A percentile compares a stretch with the other conserved stretches of the same genome.
Conservation (phyloP, 2,113 vertebrate genomes). For the Pipra filicauda region DNA sequence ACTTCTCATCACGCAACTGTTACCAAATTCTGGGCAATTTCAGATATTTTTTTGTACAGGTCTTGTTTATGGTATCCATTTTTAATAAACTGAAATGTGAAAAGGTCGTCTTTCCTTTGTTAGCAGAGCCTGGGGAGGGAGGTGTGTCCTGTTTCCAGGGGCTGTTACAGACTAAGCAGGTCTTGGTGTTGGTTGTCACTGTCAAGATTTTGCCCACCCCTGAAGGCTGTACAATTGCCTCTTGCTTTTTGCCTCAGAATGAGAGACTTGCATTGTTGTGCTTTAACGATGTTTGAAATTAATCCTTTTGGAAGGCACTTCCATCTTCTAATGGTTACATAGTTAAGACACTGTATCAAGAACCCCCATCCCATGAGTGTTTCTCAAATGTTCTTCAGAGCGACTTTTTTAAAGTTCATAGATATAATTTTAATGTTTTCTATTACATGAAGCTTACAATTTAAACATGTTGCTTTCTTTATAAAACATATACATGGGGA, state of each 20-base stretch:
- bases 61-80: conserved; percentile 66
- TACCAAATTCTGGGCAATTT: neutral
- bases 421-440: neutral
- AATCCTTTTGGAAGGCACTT: neutral
- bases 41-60: conserved; percentile 78
- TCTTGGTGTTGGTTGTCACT: neutral
- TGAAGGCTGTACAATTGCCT: neutral
- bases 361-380: rapidly evolving
- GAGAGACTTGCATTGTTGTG: neutral
- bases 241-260: neutral
- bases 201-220: neutral
- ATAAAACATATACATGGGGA: neutral
- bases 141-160: neutral
- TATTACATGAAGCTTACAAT: neutral
- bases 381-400: neutral
- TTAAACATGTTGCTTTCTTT: neutral
- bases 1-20: conserved; percentile 27
- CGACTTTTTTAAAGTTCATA: neutral
- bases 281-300: neutral
- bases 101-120: neutral
- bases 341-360: neutral
- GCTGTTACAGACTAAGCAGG: rapidly evolving
- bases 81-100: conserved; percentile 61
- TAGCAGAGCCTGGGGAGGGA: neutral
- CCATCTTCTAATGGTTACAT: neutral